Percentiles rank a stretch among this genome's conserved stretches.
Evolutionary conservation across 1,140 invertebrate genomes (phyloP).

Genomic region (Cyrtorhinus lividipennis): DNA sequence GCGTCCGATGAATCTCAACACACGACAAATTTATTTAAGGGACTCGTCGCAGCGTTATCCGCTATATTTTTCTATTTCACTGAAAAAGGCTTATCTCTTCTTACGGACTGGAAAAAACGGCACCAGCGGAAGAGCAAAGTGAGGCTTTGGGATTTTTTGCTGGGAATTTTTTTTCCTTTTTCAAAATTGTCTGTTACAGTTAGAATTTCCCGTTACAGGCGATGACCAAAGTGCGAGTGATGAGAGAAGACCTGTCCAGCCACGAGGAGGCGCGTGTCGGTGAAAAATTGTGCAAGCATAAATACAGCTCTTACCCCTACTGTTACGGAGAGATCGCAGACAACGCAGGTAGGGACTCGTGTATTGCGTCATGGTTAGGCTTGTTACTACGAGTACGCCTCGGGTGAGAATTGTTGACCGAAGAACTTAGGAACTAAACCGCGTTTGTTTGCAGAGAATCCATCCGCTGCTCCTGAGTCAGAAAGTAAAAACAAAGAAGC

Average conservation of each 20-base stretch:
- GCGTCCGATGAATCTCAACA: slow-evolving; percentile 32
- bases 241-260: slow-evolving; percentile 40
- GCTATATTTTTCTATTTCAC: slow-evolving; percentile 79
- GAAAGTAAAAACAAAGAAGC: not conserved
- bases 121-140: slow-evolving; percentile 41
- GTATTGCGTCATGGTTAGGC: not conserved
- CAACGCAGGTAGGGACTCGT: slow-evolving; percentile 32
- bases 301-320: slow-evolving; percentile 69
- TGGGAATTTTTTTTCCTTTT: not conserved
- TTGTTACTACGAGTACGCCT: not conserved
- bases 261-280: slow-evolving; percentile 41
- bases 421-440: no score
- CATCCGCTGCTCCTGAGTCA: no score
- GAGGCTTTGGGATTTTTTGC: slow-evolving; percentile 3
- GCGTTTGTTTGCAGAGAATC: no score
- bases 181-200: not conserved
- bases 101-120: slow-evolving; percentile 62
- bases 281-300: slow-evolving; percentile 66
- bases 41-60: slow-evolving; percentile 60
- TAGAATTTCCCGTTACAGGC: slow-evolving; percentile 29
- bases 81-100: slow-evolving; percentile 62
- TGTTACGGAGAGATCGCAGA: slow-evolving; percentile 62
- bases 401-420: not conserved
- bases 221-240: slow-evolving; percentile 45
- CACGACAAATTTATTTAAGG: slow-evolving; percentile 62